A percentile compares a stretch with the other conserved stretches of the same genome.
These are phyloP conservation scores for Syngnathus floridae DNA, from an alignment of 2,113 vertebrate species.

Conservation along the genomic window DNA sequence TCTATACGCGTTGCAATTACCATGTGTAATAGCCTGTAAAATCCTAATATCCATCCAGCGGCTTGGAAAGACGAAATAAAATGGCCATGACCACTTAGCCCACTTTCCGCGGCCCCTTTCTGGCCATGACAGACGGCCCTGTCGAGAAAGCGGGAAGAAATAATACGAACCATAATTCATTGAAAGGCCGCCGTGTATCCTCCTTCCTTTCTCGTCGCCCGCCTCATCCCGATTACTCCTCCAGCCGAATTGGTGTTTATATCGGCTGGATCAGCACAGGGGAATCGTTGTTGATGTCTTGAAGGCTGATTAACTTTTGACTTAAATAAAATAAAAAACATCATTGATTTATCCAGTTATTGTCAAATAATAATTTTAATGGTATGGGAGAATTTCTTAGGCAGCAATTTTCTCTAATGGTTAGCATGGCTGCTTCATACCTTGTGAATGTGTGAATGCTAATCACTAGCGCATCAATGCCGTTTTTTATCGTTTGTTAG, in stretches of 20 bases:
- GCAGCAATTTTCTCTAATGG: neutral
- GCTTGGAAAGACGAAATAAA: slow-evolving; percentile 69
- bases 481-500: too few relatives aligned
- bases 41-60: slow-evolving; percentile 74
- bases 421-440: neutral
- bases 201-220: slow-evolving; percentile 58
- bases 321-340: too few relatives aligned
- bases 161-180: slow-evolving; percentile 72
- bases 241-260: slow-evolving; percentile 46
- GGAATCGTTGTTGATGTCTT: slow-evolving; percentile 30
- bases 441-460: too few relatives aligned
- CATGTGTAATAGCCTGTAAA: slow-evolving; percentile 77
- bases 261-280: slow-evolving; percentile 43
- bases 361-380: neutral
- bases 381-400: neutral
- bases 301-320: slow-evolving; percentile 2
- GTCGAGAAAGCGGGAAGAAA: slow-evolving; percentile 64
- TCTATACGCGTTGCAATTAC: slow-evolving; percentile 74
- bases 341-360: too few relatives aligned
- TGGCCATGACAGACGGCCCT: slow-evolving; percentile 68
- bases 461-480: too few relatives aligned
- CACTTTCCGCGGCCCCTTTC: slow-evolving; percentile 61
- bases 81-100: slow-evolving; percentile 69
- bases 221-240: slow-evolving; percentile 41
- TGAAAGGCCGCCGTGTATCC: slow-evolving; percentile 57